Base-by-base conservation (phyloP, 30 jellyfish, hydroid and myxozoan species). In the Clytia hemisphaerica region DNA sequence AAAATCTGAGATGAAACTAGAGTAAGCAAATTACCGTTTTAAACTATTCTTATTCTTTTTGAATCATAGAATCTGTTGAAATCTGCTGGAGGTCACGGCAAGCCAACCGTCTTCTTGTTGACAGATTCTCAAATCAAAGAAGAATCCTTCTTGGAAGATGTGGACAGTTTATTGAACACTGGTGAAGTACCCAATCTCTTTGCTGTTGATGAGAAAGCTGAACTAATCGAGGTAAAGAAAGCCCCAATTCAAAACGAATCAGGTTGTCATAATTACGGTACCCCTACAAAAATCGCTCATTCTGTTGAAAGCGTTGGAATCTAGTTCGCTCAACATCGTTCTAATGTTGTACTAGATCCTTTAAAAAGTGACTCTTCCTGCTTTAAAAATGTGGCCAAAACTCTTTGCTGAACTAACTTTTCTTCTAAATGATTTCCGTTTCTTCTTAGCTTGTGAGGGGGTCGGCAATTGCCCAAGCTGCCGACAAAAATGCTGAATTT, bases 121-220 rank as follows among this genome's bases (percentile, higher is more conserved):
- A 75, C 97, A 25, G 97, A 88, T 34, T 73, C 92, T 9, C 97
- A 88, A 73, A 88, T 88, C 6, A 88, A 88, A 68, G 97, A 88
- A 58, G 97, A 88, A 44, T 66, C 94, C 10, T 88, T 88, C 44
- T 83, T 88, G 24, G 97, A 88, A 73, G 97, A 88, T 48, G 94
- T 88, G 2, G 97, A 88, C 81, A 88, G 97, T 63, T 75, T 88
- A 45, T 50, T 88, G 58, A 88, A 88, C 58, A 79, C 97, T 58
- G 97, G 97, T 1, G 97, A 88, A 75, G 97, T 88, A 21, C 95
- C 97, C 19, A 88, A 88, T 45, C 79, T 88, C 7, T 88, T 88
- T 80, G 94, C 97, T 36, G 97, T 75, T 29, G 97, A 88, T 71
- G 97, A 88, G 60, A 88, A 88, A 57, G 97, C 97, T 24, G 97